phyloP scores from a whole-genome alignment of 1,140 invertebrate species.

The Procambarus clarkii region DNA sequence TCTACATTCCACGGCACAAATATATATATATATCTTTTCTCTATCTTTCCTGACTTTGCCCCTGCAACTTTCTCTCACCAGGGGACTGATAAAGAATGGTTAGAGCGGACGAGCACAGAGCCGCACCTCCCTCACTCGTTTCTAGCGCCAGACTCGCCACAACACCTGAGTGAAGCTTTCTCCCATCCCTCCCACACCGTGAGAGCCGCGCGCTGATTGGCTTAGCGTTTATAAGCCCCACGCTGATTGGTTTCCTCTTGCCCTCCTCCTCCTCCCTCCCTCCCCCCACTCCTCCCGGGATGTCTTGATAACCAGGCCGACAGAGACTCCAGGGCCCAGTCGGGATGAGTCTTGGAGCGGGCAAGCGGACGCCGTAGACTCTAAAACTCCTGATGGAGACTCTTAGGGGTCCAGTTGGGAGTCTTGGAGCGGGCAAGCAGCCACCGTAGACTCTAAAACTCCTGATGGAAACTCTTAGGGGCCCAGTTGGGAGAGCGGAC shows the following conservation, averaged over 20 bases:
- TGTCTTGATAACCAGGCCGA: conserved; percentile 35
- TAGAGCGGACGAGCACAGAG: background rate
- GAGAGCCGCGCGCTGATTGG: conserved; percentile 1
- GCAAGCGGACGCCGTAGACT: too few species aligned
- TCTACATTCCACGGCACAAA: background rate
- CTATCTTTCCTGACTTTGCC: background rate
- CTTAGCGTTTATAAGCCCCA: background rate
- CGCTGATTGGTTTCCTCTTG: background rate
- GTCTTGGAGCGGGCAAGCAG: too few species aligned
- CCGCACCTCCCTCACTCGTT: background rate
- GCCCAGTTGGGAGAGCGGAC: too few species aligned
- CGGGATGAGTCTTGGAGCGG: too few species aligned
- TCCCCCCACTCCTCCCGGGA: too few species aligned
- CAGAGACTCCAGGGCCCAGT: conserved; percentile 5
- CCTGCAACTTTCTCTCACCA: conserved; percentile 4
- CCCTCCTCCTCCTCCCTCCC: background rate
- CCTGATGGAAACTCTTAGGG: too few species aligned
- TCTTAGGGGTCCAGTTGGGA: too few species aligned
- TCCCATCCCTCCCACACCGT: conserved; percentile 9
- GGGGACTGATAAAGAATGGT: background rate
- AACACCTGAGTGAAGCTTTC: conserved; percentile 30
- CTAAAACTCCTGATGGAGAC: too few species aligned
- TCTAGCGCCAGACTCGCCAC: conserved; percentile 15
- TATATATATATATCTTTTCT: background rate
- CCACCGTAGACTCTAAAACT: too few species aligned